Conservation (phyloP, 2,888 invertebrate genomes). For the Lithosia quadra region DNA sequence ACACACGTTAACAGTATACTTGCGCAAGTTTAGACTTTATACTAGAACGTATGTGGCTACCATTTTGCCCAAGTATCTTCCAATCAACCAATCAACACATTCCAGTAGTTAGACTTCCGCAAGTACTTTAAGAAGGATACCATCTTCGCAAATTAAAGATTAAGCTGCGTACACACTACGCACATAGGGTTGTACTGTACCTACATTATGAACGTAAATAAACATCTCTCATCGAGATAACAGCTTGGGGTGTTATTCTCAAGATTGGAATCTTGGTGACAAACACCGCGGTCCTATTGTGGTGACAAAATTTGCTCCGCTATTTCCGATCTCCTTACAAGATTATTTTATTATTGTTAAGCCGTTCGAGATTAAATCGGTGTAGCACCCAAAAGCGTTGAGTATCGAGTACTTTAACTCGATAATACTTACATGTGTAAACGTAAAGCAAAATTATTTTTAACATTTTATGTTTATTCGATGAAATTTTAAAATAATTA, state of each 20-base stretch:
- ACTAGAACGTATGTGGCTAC: no score
- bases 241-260: constrained; percentile 70
- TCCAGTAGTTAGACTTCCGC: no score
- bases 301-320: constrained; percentile 84
- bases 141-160: constrained; percentile 17
- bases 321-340: constrained; percentile 81
- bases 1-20: no score
- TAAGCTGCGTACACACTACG: constrained; percentile 15
- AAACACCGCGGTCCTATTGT: constrained; percentile 82
- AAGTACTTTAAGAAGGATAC: neutral
- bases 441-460: constrained; percentile 11
- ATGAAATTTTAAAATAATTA: neutral
- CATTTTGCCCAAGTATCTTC: no score
- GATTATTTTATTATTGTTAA: constrained; percentile 82
- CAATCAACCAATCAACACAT: no score
- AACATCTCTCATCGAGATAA: constrained; percentile 78
- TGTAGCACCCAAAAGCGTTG: constrained; percentile 49
- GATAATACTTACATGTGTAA: constrained; percentile 11
- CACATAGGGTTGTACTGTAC: constrained; percentile 32
- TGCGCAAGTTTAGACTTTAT: no score
- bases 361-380: constrained; percentile 61
- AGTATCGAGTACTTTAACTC: constrained; percentile 39
- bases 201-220: constrained; percentile 63
- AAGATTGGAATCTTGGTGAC: constrained; percentile 80
- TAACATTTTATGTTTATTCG: neutral